Conservation (phyloP, 1,140 invertebrate species). For the Drosophila bocki region DNA sequence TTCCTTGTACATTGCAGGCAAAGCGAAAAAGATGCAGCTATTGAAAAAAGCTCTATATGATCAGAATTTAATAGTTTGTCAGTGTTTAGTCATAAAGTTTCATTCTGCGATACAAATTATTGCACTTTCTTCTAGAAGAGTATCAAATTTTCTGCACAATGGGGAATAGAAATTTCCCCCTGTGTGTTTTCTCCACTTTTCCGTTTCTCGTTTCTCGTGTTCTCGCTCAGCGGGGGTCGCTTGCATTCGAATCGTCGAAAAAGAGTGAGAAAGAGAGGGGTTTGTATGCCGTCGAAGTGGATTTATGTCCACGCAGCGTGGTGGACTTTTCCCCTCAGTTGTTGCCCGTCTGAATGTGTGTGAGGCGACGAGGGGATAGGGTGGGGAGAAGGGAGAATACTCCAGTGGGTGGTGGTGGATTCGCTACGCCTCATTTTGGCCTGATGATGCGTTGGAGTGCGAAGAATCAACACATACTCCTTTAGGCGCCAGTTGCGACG, state of each 20-base stretch:
- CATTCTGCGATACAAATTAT: background rate
- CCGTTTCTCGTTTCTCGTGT: slow-evolving; percentile 1
- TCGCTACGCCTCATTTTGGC: slow-evolving; percentile 15
- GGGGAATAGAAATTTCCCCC: background rate
- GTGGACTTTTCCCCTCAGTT: slow-evolving; percentile 6
- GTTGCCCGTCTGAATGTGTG: background rate
- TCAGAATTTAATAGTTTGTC: background rate
- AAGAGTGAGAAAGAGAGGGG: slow-evolving; percentile 4
- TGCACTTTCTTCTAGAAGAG: background rate
- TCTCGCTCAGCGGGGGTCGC: slow-evolving; percentile 37
- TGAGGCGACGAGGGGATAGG: background rate
- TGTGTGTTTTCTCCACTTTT: background rate
- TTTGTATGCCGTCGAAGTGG: slow-evolving; percentile 41
- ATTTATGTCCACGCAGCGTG: slow-evolving; percentile 15
- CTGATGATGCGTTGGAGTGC: slow-evolving; percentile 41
- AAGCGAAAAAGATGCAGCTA: background rate
- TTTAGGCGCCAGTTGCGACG: slow-evolving; percentile 15
- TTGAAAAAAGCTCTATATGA: background rate
- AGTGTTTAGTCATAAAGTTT: no score
- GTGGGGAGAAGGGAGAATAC: background rate
- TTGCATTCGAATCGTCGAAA: slow-evolving; percentile 18
- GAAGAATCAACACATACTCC: slow-evolving; percentile 42
- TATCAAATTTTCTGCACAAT: background rate
- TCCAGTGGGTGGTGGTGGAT: slow-evolving; percentile 14
- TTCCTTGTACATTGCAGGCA: background rate